Evolutionary conservation across 2,888 invertebrate genomes (phyloP), one percentile per base, ranked within the genome.

Genomic region (Andricus quercusramuli): DNA sequence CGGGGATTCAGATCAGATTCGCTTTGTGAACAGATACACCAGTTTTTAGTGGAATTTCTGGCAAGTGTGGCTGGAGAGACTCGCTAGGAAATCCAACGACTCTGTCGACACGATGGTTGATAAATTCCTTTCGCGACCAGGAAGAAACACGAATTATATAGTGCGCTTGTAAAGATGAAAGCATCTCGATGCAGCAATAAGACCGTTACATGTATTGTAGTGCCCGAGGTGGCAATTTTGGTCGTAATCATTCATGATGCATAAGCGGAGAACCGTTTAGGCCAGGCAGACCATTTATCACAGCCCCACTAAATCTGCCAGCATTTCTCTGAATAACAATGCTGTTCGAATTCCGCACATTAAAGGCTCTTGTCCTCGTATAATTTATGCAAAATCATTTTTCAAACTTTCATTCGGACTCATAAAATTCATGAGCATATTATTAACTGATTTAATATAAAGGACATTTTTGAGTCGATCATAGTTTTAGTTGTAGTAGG

Each of bases 291-390:
- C 74, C 74, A 74, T 74, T 74, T 74, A 74, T 74, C 74, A 74
- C 74, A 74, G 74, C 32, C 56, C 74, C 74, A 74, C 74, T 74
- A 74, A 74, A 74, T 74, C 74, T 74, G 74, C 74, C 74, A 74
- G 56, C 13, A 56, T 32, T 74, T 51, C 56, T 56, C 51, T 56
- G 74, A 37, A 74, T 56, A 74, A 74, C 74, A 74, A 74, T 74
- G 51, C 74, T 56, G 74, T 56, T 74, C 74, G 74, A n/a, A 74
- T 74, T 74, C 56, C 74, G 37, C 56, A 51, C 56, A 56, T 74
- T 56, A 74, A 32, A 51, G 56, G 29, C 56, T 74, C 51, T 56
- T 56, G 51, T 29, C 70, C 70, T 70, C 29, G 2, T 20, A 25
- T 74, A 56, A 74, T 74, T 32, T 74, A 51, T 74, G 56, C 51